These are phyloP conservation scores for Choreutis nemorana DNA, from an alignment of 2,888 invertebrate genomes.

Conservation along the genomic window DNA sequence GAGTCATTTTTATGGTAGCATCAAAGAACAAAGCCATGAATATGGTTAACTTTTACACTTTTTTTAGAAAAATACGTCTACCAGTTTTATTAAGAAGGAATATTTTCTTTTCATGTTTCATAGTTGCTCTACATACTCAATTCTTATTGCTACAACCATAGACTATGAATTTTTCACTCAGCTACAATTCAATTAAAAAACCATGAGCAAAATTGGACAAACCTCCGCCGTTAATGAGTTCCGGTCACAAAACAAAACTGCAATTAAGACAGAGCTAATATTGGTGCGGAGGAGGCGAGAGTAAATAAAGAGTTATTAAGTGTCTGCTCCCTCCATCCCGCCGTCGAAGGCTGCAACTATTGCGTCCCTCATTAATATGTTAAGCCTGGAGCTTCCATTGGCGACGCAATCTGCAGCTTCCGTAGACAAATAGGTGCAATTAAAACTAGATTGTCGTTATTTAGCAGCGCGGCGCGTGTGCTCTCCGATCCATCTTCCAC, in stretches of 20 bases:
- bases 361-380: constrained; percentile 22
- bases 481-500: constrained; percentile 24
- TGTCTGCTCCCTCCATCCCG: background rate
- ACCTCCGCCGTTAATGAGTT: background rate
- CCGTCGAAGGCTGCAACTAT: too few species aligned
- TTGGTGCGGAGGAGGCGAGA: too few species aligned
- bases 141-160: too few species aligned
- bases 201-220: too few species aligned
- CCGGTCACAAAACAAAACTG: constrained; percentile 7
- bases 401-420: constrained; percentile 23
- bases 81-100: too few species aligned
- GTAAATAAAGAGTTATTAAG: constrained; percentile 8
- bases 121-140: too few species aligned
- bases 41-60: too few species aligned
- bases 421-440: constrained; percentile 35
- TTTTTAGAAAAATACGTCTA: too few species aligned
- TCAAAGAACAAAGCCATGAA: too few species aligned
- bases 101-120: too few species aligned
- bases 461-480: constrained; percentile 18
- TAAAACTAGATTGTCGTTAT: constrained; percentile 43
- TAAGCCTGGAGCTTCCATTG: constrained; percentile 20
- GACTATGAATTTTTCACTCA: background rate
- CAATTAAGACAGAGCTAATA: too few species aligned
- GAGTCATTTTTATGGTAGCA: constrained; percentile 10
- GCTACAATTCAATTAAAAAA: too few species aligned